Base-by-base conservation (phyloP, 2,113 vertebrate genomes). In the Hypanus sabinus region DNA sequence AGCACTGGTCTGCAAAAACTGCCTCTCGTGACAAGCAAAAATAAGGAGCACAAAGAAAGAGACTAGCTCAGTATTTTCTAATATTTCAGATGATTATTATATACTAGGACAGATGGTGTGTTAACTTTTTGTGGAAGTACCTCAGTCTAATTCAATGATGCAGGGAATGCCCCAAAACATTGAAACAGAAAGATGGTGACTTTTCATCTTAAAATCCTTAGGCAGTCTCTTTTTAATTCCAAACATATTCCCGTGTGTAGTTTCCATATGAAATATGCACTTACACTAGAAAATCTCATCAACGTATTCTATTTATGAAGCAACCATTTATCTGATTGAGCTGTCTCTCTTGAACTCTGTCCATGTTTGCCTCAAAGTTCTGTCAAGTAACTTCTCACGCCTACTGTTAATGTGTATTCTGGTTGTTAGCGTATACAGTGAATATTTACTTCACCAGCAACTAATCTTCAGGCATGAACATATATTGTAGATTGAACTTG, bases 61-160 rank as follows among this genome's bases (percentile, higher is more conserved):
- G 60, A 14, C 46, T 46, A 46, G 46, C 46, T 46, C 83, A 87
- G 6, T 30, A 87, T 87, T 60, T 60, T 87, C 83, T 62, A 60
- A 87, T 60, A 24, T 55, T 87, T 87, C 27, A 60, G 10, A 30
- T 87, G 83, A 87, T n/a, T 87, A 87, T 87, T 60, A 60, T 87
- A 11, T 27, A 14, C 0, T 14, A 5, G 57, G 83, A 60, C 24
- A 30, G 55, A 60, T 87, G 83, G 57, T 87, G 16, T 24, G 24
- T 85, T 60, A 55, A 30, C 5, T 22, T 87, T 85, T 60, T 87
- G 83, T 87, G 57, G 57, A 5, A 27, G 30, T 27, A 24, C 24
- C 83, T 60, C 83, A n/a, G 8, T 57, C 22, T 22, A 85, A 85
- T 30, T 87, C 55, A 60, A 87, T 16, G 27, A 5, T 60, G 83